A percentile compares a stretch with the other conserved stretches of the same genome.
Evolutionary conservation across 2,888 invertebrate genomes (phyloP).

Genomic region (Microplitis deprimator): DNA sequence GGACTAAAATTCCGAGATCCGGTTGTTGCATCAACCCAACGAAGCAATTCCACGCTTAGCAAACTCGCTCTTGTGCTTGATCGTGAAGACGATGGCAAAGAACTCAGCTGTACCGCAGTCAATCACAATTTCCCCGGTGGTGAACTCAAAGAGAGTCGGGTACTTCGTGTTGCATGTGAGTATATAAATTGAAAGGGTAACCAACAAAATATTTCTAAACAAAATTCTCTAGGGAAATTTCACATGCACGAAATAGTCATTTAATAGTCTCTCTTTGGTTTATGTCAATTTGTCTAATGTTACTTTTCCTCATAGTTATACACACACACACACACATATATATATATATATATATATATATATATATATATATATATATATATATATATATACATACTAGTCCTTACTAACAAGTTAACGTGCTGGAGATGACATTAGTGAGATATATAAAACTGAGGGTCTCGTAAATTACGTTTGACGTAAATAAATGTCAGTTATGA

Average conservation of each 20-base stretch:
- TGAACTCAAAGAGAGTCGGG: conserved; percentile 83
- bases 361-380: too few species aligned
- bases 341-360: too few species aligned
- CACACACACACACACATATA: neutral
- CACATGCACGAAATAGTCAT: neutral
- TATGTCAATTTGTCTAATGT: neutral
- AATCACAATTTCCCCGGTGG: conserved; percentile 90
- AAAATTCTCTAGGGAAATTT: neutral
- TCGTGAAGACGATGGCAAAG: conserved; percentile 86
- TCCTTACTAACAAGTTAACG: neutral
- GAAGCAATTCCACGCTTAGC: conserved; percentile 77
- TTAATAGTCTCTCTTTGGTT: neutral
- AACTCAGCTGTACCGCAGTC: conserved; percentile 86
- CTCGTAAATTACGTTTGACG: neutral
- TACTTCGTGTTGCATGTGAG: conserved; percentile 89
- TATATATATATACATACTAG: too few species aligned
- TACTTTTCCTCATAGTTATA: neutral
- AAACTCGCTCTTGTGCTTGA: conserved; percentile 82
- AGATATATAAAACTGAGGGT: neutral
- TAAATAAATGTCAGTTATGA: neutral
- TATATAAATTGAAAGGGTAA: conserved; percentile 56
- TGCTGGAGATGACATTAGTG: neutral
- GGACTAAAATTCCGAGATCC: conserved; percentile 78
- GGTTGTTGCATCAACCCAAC: conserved; percentile 75
- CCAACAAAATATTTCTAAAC: neutral